Conservation (phyloP, 1,140 invertebrate genomes). For the Heliconius hermathena region DNA sequence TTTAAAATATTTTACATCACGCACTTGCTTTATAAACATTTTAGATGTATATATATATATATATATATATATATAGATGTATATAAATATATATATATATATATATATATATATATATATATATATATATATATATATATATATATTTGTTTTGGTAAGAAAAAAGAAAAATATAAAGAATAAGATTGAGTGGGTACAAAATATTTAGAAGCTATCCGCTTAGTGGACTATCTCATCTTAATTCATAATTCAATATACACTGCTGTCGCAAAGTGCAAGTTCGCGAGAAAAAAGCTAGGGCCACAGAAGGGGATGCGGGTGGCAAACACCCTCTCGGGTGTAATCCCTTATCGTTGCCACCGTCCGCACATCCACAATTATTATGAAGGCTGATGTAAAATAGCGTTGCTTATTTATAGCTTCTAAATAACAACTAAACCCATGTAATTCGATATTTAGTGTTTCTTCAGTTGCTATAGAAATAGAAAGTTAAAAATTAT, state of each 20-base stretch:
- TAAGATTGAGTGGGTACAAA: neutral
- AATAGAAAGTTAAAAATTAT: neutral
- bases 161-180: neutral
- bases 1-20: too few species aligned
- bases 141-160: too few species aligned
- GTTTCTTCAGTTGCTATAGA: neutral
- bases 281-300: slow-evolving; percentile 67
- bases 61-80: too few species aligned
- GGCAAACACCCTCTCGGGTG: slow-evolving; percentile 35
- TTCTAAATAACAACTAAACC: slow-evolving; percentile 21
- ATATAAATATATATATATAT: too few species aligned
- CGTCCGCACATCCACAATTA: slow-evolving; percentile 70
- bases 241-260: slow-evolving; percentile 76
- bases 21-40: too few species aligned
- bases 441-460: slow-evolving; percentile 13
- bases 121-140: too few species aligned
- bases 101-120: too few species aligned
- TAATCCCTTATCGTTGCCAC: slow-evolving; percentile 70
- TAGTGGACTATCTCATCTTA: slow-evolving; percentile 51
- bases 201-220: slow-evolving; percentile 1
- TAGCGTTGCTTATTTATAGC: slow-evolving; percentile 42
- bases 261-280: slow-evolving; percentile 67
- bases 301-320: slow-evolving; percentile 42
- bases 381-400: slow-evolving; percentile 67
- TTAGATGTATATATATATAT: too few species aligned